Base-by-base conservation (phyloP, 2,113 vertebrate genomes). In the Nothobranchius kuhntae region DNA sequence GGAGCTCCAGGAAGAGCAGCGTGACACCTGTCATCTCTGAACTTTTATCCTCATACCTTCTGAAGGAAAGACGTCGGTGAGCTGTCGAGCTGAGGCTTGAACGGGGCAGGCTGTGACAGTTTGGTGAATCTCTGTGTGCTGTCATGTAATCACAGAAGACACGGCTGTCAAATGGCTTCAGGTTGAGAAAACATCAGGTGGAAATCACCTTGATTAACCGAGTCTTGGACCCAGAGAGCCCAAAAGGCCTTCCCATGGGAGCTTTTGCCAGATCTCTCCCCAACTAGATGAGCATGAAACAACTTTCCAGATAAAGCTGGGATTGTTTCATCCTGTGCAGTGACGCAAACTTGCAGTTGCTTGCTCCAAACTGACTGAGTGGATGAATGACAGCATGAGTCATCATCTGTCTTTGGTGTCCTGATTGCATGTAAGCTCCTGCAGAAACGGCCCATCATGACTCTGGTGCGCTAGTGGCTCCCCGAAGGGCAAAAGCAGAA, bases 21-120 rank as follows among this genome's bases (percentile, higher is more conserved):
- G 14, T 36, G 13, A 60, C 40, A 17, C 10, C 17, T 45, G 21
- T 30, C 51, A 45, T 68, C 35, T 0, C 68, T 51, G 30, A 40
- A 55, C 51, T 42, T 61, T 45, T 9, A 57, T 53, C 17, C 45
- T 58, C 35, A 11, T 45, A 13, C 44, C 6, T 65, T 30, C 64
- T 45, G 42, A 54, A 61, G 38, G 52, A 69, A 75, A 79, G 61
- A 52, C 21, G 65, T 75, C 53, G 17, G 12, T n/a, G 38, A 24
- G 66, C 57, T 62, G 52, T 77, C 52, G 53, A 62, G 70, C 52
- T 36, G 73, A 46, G 75, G 62, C 77, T 81, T 64, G 68, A 85
- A 66, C 71, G 82, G 74, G 66, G 62, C 73, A 55, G n/a, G 67
- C 75, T 48, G 71, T 81, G 79, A 54, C 76, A 77, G 75, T 86